These are phyloP conservation scores for Argyresthia albistria DNA, from an alignment of 2,888 invertebrate genomes.

Conservation along the genomic window DNA sequence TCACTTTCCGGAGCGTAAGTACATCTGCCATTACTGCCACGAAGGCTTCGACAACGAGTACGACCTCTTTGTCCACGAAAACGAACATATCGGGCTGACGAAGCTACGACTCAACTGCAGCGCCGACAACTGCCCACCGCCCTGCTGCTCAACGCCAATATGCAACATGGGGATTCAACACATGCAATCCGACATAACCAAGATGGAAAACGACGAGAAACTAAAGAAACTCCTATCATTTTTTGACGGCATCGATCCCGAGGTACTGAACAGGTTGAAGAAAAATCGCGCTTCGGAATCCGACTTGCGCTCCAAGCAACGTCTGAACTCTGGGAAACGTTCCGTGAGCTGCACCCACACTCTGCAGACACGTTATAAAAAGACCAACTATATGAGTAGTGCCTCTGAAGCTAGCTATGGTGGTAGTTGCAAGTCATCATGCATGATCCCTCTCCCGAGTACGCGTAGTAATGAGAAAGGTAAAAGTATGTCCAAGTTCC, in stretches of 20 bases:
- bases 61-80: slow-evolving; percentile 43
- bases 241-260: slow-evolving; percentile 43
- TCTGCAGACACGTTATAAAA: slow-evolving; percentile 10
- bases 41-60: slow-evolving; percentile 44
- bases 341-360: slow-evolving; percentile 30
- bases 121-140: slow-evolving; percentile 2
- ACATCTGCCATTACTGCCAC: slow-evolving; percentile 52
- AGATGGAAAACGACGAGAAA: slow-evolving; percentile 31
- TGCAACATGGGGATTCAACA: slow-evolving; percentile 13
- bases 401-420: neutral
- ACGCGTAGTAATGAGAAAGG: slow-evolving; percentile 37
- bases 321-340: slow-evolving; percentile 23
- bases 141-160: slow-evolving; percentile 8
- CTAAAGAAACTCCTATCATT: slow-evolving; percentile 57
- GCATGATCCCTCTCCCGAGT: no score
- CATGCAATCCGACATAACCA: slow-evolving; percentile 10
- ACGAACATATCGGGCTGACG: slow-evolving; percentile 48
- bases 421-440: slow-evolving; percentile 11
- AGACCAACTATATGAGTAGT: slow-evolving; percentile 11
- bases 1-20: slow-evolving; percentile 43
- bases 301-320: slow-evolving; percentile 19
- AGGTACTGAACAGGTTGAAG: slow-evolving; percentile 30
- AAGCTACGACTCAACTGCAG: slow-evolving; percentile 21
- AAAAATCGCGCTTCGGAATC: slow-evolving; percentile 31
- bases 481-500: slow-evolving; percentile 39